Percentiles rank a stretch among this genome's conserved stretches.
Conservation (phyloP, 1,140 invertebrate species). For the Nasonia vitripennis region DNA sequence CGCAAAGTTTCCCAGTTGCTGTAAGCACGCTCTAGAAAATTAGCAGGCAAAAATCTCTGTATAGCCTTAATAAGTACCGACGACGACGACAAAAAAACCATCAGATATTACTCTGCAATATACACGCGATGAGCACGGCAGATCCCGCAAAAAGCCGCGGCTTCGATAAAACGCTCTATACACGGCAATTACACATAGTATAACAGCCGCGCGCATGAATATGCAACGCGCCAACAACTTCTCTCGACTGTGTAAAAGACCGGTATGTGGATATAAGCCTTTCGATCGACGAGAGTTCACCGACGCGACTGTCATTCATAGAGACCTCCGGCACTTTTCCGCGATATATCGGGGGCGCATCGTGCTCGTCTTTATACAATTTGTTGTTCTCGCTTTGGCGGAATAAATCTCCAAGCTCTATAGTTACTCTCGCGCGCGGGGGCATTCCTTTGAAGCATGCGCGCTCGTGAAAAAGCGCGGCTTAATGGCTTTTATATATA, state of each 20-base stretch:
- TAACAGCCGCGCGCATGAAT: neutral
- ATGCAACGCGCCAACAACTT: conserved; percentile 3
- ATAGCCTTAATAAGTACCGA: neutral
- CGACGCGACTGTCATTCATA: neutral
- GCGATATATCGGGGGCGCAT: conserved; percentile 59
- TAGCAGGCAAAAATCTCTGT: neutral
- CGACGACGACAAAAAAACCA: too few species aligned
- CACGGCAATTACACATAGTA: neutral
- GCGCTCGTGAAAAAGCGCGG: conserved; percentile 33
- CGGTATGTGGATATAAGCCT: neutral
- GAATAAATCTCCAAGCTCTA: conserved; percentile 65
- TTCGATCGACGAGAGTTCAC: neutral
- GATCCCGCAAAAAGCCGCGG: neutral
- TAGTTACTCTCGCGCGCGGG: neutral
- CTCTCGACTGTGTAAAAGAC: neutral
- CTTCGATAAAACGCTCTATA: neutral
- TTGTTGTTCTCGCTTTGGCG: conserved; percentile 71
- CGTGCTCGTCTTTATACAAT: conserved; percentile 65
- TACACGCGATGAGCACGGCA: neutral
- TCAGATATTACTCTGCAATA: neutral
- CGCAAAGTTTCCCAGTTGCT: too few species aligned
- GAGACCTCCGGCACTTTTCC: conserved; percentile 60
- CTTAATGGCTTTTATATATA: conserved; percentile 49
- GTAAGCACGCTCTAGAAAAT: too few species aligned
- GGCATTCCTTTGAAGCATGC: conserved; percentile 31